Evolutionary conservation across 2,113 vertebrate genomes (phyloP).

Genomic region (Rhagologus leucostigma): DNA sequence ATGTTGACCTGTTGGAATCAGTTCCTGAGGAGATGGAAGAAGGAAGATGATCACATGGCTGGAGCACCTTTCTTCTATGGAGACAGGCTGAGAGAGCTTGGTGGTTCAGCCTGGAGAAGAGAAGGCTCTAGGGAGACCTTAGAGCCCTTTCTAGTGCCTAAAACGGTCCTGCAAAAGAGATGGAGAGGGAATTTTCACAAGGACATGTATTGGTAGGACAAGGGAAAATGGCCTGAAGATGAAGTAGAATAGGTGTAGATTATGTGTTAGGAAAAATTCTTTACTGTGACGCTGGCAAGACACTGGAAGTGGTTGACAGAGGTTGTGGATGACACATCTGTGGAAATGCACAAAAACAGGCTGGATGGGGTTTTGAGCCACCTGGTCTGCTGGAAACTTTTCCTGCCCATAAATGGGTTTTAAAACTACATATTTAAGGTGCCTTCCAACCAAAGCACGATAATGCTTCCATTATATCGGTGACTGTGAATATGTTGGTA

Average conservation of each 20-base stretch:
- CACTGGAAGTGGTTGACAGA: not conserved
- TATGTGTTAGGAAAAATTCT: not conserved
- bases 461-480: not conserved
- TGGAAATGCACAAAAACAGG: not conserved
- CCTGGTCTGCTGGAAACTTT: not conserved
- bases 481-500: not conserved
- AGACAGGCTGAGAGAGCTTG: not conserved
- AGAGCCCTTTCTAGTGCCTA: not conserved
- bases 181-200: not conserved
- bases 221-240: not conserved
- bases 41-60: not conserved
- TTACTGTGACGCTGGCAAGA: not conserved
- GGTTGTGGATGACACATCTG: not conserved
- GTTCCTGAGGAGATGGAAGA: not conserved
- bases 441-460: not conserved
- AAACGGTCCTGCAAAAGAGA: not conserved
- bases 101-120: not conserved
- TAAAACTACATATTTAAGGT: not conserved
- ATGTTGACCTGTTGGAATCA: not conserved
- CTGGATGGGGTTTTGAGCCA: not conserved
- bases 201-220: too few relatives aligned
- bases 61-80: too few relatives aligned
- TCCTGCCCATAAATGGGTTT: not conserved
- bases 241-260: not conserved
- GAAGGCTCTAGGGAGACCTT: not conserved